Evolutionary conservation across 2,888 invertebrate genomes (phyloP), one percentile per base, ranked within the genome.

Genomic region (Trilocha varians): DNA sequence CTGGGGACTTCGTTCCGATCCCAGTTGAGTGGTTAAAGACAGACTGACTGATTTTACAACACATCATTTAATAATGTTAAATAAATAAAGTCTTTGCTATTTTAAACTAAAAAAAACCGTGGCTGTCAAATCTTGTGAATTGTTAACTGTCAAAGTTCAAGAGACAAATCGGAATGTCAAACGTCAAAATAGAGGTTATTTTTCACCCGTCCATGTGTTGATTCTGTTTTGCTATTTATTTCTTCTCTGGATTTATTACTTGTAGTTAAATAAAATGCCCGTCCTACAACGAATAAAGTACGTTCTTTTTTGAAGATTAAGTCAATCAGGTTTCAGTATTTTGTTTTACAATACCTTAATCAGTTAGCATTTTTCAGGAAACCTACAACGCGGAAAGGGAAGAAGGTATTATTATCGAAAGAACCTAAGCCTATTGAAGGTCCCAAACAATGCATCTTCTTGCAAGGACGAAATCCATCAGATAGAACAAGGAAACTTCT

Each of bases 381-480:
- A 87, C 94, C 97, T 0, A 94, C 91, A 57, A 96, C 96, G 38
- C 92, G 93, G 37, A 93, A 90, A 70, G 97, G 96, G 14, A 98
- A 97, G 73, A 92, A 94, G 59, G 90, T 92, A 13, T 77, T 99
- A 39, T 82, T 93, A 40, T 90, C 91, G 9, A 89, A 91, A 52
- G 97, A 94, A 62, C 94, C 98, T 0, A 95, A 98, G 72, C 76
- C 97, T 1, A 87, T 94, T 45, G 99, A 99, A 87, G 93, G 94
- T 55, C 88, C 92, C 0, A 98, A 98, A 65, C 91, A 89, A 60
- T 90, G 93, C 36, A 71, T 98, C 48, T 94, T 97, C 63, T 86
- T 98, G 17, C 92, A 93, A 71, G 98, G 97, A 14, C 89, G 93
- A 2, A 95, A 94, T 65, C 89, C 93, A 58, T 90, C 93, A 45